Evolutionary conservation across 2,797 vertebrate species (phyloP), one percentile per base, ranked within the genome.

Genomic region (Chloroceryle inda): DNA sequence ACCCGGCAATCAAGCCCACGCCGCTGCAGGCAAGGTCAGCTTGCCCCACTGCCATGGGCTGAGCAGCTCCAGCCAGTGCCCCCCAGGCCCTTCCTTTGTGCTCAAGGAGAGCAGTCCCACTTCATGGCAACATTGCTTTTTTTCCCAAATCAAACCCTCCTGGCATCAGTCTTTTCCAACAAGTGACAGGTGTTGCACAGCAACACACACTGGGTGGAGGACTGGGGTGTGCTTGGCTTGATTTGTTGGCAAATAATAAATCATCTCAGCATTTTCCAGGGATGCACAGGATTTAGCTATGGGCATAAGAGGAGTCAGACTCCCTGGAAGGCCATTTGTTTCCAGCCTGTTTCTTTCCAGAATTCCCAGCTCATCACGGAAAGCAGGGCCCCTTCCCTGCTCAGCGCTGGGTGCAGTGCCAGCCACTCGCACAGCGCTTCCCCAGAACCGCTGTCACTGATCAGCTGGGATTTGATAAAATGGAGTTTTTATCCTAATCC

Each of bases 391-490:
- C 53, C 31, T 24, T 29, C 49, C 47, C 62, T 9, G 9, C 22
- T 31, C 79, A 37, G 76, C 5, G 1, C 37, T 3, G 52, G 33
- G 17, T 59, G 18, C 19, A 3, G 53, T 24, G 45, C 85, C 67
- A 62, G 12, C 4, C 12, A 2, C 49, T 29, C 24, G 50, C 35
- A 35, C 27, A 22, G 31, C 37, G 55, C 1, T 0, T 29, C 45
- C n/a, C 56, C 58, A 52, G 55, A 61, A 52, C 1, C 1, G 8
- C 1, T 11, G 24, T 3, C 26, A 1, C 2, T 27, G 17, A 45
- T 63, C 68, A 38, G 33, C 83, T 52, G 40, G 56, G 66, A 50
- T 7, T 14, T 10, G 10, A 50, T 35, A 71, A 59, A 45, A 31
- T 17, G 33, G 59, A 67, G 55, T 1, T 31, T 77, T 26, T 29